Percentiles rank a stretch among this genome's conserved stretches.
Conservation (phyloP, 2,797 vertebrate genomes). For the Sandelia bainsii region DNA sequence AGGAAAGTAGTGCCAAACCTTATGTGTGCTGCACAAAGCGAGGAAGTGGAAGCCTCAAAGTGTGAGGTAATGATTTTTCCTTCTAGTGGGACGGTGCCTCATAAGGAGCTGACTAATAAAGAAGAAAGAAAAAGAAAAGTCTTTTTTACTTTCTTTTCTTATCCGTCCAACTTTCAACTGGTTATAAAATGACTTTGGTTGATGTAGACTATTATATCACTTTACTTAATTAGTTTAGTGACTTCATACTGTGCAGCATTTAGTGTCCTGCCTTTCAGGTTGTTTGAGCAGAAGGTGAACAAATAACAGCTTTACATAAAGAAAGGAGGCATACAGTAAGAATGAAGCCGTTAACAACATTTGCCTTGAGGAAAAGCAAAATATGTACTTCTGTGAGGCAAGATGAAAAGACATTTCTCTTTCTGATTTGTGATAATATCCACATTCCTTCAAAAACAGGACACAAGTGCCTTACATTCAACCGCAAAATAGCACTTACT, state of each 20-base stretch:
- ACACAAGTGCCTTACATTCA: constrained; percentile 6
- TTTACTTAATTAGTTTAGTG: constrained; percentile 31
- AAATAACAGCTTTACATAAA: constrained; percentile 4
- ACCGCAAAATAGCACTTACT: background rate
- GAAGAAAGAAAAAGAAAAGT: constrained; percentile 17
- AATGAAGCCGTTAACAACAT: background rate
- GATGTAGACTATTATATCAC: constrained; percentile 13
- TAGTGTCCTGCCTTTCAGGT: constrained; percentile 19
- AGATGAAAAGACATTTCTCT: background rate
- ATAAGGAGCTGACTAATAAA: constrained; percentile 33
- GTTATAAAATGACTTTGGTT: constrained; percentile 26
- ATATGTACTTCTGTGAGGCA: background rate
- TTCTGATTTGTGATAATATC: background rate
- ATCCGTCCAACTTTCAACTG: constrained; percentile 28
- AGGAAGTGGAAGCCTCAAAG: constrained; percentile 32
- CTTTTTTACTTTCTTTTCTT: constrained; percentile 15
- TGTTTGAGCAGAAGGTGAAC: constrained; percentile 14
- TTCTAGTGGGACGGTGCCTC: constrained; percentile 28
- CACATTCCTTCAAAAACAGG: background rate
- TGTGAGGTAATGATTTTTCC: constrained; percentile 51
- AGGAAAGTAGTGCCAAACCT: constrained; percentile 1
- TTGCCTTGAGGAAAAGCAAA: background rate
- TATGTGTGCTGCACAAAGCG: constrained; percentile 34
- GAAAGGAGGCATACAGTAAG: background rate
- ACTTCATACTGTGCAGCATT: constrained; percentile 28